Conservation (phyloP, 2,113 vertebrate species). For the Charina bottae region DNA sequence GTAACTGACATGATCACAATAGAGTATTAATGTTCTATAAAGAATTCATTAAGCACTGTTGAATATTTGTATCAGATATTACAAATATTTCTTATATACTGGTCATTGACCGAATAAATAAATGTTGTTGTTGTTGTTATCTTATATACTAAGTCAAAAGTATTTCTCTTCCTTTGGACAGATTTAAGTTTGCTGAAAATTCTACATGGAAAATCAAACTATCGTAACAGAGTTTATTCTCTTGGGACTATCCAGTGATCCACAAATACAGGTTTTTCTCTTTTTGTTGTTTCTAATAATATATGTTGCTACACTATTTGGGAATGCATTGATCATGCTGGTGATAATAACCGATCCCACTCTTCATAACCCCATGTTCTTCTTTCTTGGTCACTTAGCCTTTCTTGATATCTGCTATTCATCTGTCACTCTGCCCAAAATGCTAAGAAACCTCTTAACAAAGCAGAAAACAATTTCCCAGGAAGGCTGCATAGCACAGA, state of each 20-base stretch:
- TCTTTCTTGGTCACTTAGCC: slow-evolving; percentile 23
- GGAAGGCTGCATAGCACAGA: slow-evolving; percentile 35
- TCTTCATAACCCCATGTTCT: slow-evolving; percentile 38
- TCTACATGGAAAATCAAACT: slow-evolving; percentile 24
- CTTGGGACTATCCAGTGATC: slow-evolving; percentile 20
- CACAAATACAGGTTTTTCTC: slow-evolving; percentile 8
- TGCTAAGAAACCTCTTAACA: slow-evolving; percentile 23
- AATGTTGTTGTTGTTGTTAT: too few species aligned
- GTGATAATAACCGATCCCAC: neutral
- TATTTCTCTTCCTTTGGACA: neutral
- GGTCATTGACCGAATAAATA: too few species aligned
- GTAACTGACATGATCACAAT: too few species aligned
- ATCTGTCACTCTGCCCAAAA: slow-evolving; percentile 28
- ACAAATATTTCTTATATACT: neutral
- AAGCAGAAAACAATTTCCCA: neutral
- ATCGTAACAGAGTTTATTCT: slow-evolving; percentile 34
- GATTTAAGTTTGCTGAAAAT: neutral
- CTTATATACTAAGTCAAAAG: neutral
- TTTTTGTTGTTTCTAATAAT: slow-evolving; percentile 31
- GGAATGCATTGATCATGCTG: slow-evolving; percentile 25
- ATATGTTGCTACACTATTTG: slow-evolving; percentile 12
- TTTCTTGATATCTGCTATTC: slow-evolving; percentile 24
- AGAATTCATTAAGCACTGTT: too few species aligned
- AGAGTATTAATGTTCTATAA: too few species aligned
- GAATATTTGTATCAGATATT: too few species aligned